Conservation (phyloP, 2,888 invertebrate species). For the Thumatha senex region DNA sequence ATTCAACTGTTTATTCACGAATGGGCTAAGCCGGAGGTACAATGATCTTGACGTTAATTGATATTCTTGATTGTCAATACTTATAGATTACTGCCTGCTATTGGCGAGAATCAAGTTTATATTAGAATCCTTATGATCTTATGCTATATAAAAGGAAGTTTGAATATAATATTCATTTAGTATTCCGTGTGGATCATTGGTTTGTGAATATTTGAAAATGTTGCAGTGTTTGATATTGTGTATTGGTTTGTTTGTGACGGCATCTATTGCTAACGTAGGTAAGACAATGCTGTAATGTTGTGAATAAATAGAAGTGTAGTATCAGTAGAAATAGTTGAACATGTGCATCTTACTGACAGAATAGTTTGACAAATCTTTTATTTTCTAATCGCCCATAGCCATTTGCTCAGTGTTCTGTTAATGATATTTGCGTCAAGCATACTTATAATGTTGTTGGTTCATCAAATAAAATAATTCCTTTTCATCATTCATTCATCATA, state of each 20-base stretch:
- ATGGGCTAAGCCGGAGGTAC: not conserved
- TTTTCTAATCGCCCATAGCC: too few relatives aligned
- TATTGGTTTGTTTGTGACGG: not conserved
- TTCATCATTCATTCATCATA: too few relatives aligned
- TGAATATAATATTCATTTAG: not conserved
- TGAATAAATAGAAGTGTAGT: too few relatives aligned
- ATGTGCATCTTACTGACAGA: not conserved
- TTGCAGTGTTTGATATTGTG: not conserved
- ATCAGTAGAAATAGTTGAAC: not conserved
- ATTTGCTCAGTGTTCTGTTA: too few relatives aligned
- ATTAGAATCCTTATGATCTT: not conserved
- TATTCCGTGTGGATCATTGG: not conserved
- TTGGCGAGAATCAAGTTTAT: slow-evolving; percentile 2
- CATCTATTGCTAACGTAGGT: slow-evolving; percentile 1
- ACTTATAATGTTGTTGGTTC: too few relatives aligned
- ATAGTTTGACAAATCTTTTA: too few relatives aligned
- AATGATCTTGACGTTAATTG: not conserved
- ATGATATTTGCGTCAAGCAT: too few relatives aligned
- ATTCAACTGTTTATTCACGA: not conserved
- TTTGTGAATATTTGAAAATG: slow-evolving; percentile 1
- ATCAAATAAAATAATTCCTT: too few relatives aligned
- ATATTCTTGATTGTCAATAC: not conserved
- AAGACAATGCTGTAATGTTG: not conserved
- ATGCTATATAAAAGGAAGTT: slow-evolving; percentile 5
- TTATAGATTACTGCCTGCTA: not conserved